Percentiles rank a stretch among this genome's conserved stretches.
phyloP scores from a whole-genome alignment of 2,113 vertebrate genomes.

The Lepidiolamprologus cunningtoni region DNA sequence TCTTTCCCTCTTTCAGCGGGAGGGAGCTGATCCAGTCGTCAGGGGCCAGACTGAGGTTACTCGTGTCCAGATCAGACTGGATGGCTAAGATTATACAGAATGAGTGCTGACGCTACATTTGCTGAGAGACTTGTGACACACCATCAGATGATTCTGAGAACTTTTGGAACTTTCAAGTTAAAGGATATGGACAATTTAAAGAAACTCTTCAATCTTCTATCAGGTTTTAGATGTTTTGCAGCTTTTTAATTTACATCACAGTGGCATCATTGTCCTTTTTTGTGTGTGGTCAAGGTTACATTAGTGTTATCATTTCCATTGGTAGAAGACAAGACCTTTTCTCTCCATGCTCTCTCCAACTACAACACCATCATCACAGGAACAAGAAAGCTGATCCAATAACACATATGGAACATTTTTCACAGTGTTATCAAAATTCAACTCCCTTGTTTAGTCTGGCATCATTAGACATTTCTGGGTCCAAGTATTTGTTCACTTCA shows the following conservation, averaged over 20 bases:
- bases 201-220: background rate
- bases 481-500: background rate
- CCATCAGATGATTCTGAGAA: background rate
- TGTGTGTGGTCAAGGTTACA: background rate
- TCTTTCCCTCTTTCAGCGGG: constrained; percentile 38
- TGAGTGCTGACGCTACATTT: constrained; percentile 26
- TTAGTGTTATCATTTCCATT: background rate
- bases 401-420: background rate
- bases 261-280: background rate
- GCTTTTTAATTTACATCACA: background rate
- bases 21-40: constrained; percentile 70
- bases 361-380: background rate
- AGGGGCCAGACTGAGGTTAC: constrained; percentile 59
- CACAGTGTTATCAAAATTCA: background rate
- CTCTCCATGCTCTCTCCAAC: background rate
- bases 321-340: background rate
- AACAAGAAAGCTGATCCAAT: background rate
- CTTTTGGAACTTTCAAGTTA: background rate
- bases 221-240: background rate
- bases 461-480: background rate
- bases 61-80: constrained; percentile 58
- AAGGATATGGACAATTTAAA: background rate
- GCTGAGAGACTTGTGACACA: background rate
- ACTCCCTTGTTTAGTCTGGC: background rate
- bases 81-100: constrained; percentile 7